Conservation (phyloP, 2,113 vertebrate species). For the Notothenia rossii region DNA sequence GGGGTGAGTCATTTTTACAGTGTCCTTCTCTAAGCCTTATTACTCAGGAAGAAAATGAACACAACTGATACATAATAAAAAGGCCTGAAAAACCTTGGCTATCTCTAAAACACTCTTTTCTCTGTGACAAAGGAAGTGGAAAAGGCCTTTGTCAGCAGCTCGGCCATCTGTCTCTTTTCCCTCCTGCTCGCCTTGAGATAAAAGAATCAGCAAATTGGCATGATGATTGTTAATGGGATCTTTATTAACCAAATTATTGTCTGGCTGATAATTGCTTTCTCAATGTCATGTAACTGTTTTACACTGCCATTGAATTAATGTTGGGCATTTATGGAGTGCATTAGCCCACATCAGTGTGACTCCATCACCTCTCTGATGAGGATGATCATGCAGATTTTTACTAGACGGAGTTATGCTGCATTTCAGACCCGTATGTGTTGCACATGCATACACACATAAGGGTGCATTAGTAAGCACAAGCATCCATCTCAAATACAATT, state of each 20-base stretch:
- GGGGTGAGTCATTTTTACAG: slow-evolving; percentile 62
- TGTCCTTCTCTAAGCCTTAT: slow-evolving; percentile 64
- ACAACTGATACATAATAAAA: slow-evolving; percentile 42
- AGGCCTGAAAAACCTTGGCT: slow-evolving; percentile 42
- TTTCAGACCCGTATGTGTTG: too few relatives aligned
- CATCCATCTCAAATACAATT: slow-evolving; percentile 57
- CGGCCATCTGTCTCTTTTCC: slow-evolving; percentile 65
- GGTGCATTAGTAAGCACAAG: slow-evolving; percentile 17
- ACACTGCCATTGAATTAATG: slow-evolving; percentile 67
- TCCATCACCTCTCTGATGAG: slow-evolving; percentile 59
- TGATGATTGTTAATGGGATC: slow-evolving; percentile 79
- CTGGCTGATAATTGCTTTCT: slow-evolving; percentile 73
- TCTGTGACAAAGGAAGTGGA: slow-evolving; percentile 67
- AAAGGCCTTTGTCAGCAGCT: slow-evolving; percentile 81
- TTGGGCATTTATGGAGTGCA: slow-evolving; percentile 58
- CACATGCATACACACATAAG: not conserved
- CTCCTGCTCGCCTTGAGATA: slow-evolving; percentile 73
- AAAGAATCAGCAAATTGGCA: slow-evolving; percentile 78
- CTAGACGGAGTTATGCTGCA: slow-evolving; percentile 14
- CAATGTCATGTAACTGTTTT: slow-evolving; percentile 76
- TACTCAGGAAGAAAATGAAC: slow-evolving; percentile 60
- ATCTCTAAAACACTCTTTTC: slow-evolving; percentile 69
- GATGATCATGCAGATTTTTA: slow-evolving; percentile 52
- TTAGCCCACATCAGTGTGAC: slow-evolving; percentile 42
- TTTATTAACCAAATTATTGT: slow-evolving; percentile 80